These are phyloP conservation scores for Psilopsiagon aymara DNA, from an alignment of 2,113 vertebrate species.

Conservation along the genomic window DNA sequence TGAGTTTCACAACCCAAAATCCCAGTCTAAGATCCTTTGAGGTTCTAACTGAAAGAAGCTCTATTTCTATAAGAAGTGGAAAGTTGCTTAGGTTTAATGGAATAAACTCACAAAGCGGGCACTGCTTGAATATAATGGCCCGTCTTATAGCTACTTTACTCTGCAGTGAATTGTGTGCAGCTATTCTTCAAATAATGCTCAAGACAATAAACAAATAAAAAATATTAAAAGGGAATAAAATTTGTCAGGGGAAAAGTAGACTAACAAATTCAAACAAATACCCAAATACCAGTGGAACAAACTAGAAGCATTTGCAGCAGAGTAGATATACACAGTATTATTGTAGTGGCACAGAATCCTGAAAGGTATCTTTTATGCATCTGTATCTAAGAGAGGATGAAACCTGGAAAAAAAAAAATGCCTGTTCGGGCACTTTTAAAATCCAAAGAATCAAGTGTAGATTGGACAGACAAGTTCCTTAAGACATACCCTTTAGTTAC, in stretches of 20 bases:
- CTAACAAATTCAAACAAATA: neutral
- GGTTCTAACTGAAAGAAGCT: neutral
- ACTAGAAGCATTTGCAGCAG: neutral
- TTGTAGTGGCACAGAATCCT: neutral
- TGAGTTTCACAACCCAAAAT: neutral
- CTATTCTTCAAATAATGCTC: neutral
- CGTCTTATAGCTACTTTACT: neutral
- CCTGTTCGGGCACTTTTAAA: neutral
- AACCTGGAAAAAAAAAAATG: neutral
- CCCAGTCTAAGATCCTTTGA: neutral
- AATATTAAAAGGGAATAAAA: neutral
- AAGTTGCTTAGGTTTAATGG: neutral
- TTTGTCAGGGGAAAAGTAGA: neutral
- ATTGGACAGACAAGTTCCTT: neutral
- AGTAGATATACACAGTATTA: neutral
- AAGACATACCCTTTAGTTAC: neutral
- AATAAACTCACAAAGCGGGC: neutral
- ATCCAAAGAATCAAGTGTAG: neutral
- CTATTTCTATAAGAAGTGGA: neutral
- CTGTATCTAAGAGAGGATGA: neutral
- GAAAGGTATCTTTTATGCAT: neutral
- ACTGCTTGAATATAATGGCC: neutral
- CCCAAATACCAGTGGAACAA: neutral
- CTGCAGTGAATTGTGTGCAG: neutral
- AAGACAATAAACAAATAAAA: neutral